Conservation (phyloP, 2,797 vertebrate species). For the Meriones psammophilus region DNA sequence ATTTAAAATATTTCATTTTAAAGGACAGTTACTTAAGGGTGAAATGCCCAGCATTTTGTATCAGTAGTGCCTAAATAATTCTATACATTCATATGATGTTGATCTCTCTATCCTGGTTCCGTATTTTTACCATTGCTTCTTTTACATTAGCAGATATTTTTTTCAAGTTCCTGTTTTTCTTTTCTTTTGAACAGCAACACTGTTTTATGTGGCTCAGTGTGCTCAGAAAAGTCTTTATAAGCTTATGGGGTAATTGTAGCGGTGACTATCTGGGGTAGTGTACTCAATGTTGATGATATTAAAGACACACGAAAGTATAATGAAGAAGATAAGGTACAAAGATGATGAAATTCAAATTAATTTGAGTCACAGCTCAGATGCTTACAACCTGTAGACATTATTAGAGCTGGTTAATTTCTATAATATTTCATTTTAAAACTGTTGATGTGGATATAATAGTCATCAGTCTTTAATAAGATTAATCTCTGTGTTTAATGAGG, state of each 20-base stretch:
- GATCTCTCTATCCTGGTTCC: neutral
- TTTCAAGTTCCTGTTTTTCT: neutral
- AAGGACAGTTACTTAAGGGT: neutral
- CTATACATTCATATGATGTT: slow-evolving; percentile 6
- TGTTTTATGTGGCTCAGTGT: neutral
- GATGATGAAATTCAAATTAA: slow-evolving; percentile 8
- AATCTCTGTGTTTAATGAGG: neutral
- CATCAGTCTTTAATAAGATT: neutral
- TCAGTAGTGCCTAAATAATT: neutral
- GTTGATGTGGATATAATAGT: neutral
- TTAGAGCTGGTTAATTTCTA: neutral
- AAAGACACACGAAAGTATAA: neutral
- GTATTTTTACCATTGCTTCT: neutral
- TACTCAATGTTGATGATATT: neutral
- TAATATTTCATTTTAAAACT: neutral
- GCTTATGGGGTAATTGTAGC: neutral
- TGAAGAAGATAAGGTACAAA: neutral
- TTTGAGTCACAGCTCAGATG: slow-evolving; percentile 16
- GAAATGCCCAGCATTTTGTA: neutral
- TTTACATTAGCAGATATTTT: neutral
- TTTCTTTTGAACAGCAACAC: slow-evolving; percentile 43
- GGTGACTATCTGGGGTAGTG: neutral
- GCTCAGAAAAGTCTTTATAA: slow-evolving; percentile 6
- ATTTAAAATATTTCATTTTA: neutral
- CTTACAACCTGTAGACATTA: neutral